These are phyloP conservation scores for Toxotes lorentzi DNA, from an alignment of 2,797 vertebrate genomes.

Conservation along the genomic window DNA sequence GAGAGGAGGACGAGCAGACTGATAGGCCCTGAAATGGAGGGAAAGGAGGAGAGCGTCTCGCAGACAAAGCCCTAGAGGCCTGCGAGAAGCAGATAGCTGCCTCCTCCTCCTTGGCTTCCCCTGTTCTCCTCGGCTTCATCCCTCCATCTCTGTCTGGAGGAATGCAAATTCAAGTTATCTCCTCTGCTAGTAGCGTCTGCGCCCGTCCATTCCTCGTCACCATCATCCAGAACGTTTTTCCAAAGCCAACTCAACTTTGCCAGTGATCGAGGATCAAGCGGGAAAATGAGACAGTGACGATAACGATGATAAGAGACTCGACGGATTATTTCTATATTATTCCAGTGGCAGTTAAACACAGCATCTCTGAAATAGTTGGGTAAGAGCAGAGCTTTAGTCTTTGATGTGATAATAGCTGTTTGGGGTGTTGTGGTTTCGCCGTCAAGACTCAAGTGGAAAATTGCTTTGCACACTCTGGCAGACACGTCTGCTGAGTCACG, in stretches of 20 bases:
- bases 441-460: constrained; percentile 82
- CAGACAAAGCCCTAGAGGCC: constrained; percentile 69
- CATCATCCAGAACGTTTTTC: constrained; percentile 10
- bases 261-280: constrained; percentile 34
- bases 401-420: constrained; percentile 80
- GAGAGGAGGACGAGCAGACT: constrained; percentile 44
- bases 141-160: constrained; percentile 65
- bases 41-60: constrained; percentile 35
- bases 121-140: constrained; percentile 41
- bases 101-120: constrained; percentile 36
- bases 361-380: constrained; percentile 67
- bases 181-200: constrained; percentile 16
- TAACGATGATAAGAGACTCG: constrained; percentile 56
- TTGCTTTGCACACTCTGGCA: constrained; percentile 69
- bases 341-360: constrained; percentile 52
- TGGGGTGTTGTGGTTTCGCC: constrained; percentile 73
- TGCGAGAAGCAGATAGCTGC: constrained; percentile 73
- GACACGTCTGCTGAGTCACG: constrained; percentile 68
- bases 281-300: constrained; percentile 46
- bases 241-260: constrained; percentile 24
- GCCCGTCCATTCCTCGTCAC: constrained; percentile 25
- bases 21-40: constrained; percentile 46
- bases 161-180: constrained; percentile 74
- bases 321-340: constrained; percentile 64
- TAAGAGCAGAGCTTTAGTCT: constrained; percentile 67